Conservation (phyloP, 2,888 invertebrate species). For the Papilio elwesi region DNA sequence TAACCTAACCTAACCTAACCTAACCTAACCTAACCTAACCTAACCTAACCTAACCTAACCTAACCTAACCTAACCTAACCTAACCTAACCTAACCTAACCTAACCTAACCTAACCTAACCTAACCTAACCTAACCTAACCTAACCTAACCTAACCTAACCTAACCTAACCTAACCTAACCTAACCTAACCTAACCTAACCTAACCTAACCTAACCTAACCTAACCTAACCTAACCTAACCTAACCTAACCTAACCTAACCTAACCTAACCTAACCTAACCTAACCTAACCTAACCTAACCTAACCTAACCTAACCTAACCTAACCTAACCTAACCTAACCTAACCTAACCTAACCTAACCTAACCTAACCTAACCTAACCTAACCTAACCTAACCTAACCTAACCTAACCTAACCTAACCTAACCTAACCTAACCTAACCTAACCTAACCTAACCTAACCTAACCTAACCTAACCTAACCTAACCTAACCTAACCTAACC, state of each 20-base stretch:
- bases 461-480: constrained; percentile 42
- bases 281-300: constrained; percentile 42
- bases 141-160: no score
- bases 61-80: no score
- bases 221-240: constrained; percentile 43
- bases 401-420: constrained; percentile 41
- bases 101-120: no score
- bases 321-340: constrained; percentile 43
- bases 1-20: no score
- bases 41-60: no score
- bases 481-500: constrained; percentile 41
- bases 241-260: constrained; percentile 42
- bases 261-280: constrained; percentile 44
- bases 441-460: constrained; percentile 41
- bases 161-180: no score
- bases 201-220: constrained; percentile 44
- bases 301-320: constrained; percentile 43
- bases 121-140: no score
- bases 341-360: constrained; percentile 43
- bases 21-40: no score
- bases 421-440: constrained; percentile 42
- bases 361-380: constrained; percentile 41
- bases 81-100: no score
- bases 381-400: constrained; percentile 41
- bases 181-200: constrained; percentile 40